Base-by-base conservation (phyloP, 2,888 invertebrate genomes). In the Thymelicus sylvestris region DNA sequence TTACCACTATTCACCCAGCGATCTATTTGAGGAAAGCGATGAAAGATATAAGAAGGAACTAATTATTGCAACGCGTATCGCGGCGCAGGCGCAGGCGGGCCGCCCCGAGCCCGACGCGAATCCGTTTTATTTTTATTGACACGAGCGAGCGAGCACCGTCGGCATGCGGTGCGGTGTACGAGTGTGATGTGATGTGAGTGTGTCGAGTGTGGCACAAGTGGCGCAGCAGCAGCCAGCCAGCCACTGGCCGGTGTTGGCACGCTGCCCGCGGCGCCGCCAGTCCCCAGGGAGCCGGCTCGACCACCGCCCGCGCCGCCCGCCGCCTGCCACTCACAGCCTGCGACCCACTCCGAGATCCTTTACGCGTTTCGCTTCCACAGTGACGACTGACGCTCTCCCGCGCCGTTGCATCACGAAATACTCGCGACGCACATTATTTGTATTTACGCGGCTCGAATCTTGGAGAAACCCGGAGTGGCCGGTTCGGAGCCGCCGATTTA, bases 241-340 rank as follows among this genome's bases (percentile, higher is more conserved):
- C 44, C 44, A 44, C 44, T 44, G 55, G 86, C 83, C 78, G 80
- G 81, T 80, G 82, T 88, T 93, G 92, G 92, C 92, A 79, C 81
- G 73, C 77, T 90, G 92, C 92, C 93, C 91, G 88, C 81, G 81
- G 81, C 73, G 78, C 82, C 81, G 86, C 83, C 91, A 92, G 93
- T 92, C 85, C 90, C 88, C 87, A 84, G 88, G 86, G 84, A 81
- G 87, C 88, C 88, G 89, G 86, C 86, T 81, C 84, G 80, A 71
- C 78, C 84, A 89, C 83, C 91, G 87, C 89, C 82, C 84, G 89
- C 90, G 86, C 86, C 84, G 82, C 80, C 71, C 31, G 31, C 31
- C 31, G 31, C 31, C 31, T 31, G 31, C 31, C 31, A 31, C 31
- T 31, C 31, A 31, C 31, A 31, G 31, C 31, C 31, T 31, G 31